Evolutionary conservation across 23 tunicate genomes (phyloP).

Genomic region (Ciona savignyi): DNA sequence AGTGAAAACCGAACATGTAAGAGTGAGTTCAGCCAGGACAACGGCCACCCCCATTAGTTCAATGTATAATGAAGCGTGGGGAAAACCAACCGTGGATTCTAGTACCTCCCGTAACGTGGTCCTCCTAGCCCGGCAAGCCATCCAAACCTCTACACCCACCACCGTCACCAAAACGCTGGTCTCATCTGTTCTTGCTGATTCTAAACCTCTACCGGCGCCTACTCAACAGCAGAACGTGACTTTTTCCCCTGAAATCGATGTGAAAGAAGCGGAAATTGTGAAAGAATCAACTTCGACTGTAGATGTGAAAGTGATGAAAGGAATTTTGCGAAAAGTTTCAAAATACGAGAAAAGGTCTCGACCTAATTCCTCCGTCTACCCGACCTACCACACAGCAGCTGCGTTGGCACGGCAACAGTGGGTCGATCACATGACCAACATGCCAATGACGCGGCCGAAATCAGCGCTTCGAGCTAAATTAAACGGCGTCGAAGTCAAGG

Average conservation of each 20-base stretch:
- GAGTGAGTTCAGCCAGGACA: constrained; percentile 4
- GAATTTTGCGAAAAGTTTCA: constrained; percentile 65
- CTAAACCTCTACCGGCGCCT: constrained; percentile 13
- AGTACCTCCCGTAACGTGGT: neutral
- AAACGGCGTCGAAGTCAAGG: constrained; percentile 21
- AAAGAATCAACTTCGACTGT: neutral
- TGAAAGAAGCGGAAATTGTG: neutral
- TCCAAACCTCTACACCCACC: neutral
- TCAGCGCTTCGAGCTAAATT: neutral
- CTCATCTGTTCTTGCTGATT: constrained; percentile 9
- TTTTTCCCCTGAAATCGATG: constrained; percentile 1
- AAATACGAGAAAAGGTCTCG: constrained; percentile 32
- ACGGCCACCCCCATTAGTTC: constrained; percentile 45
- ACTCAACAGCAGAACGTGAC: constrained; percentile 10
- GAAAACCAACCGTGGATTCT: constrained; percentile 3
- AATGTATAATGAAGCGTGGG: constrained; percentile 18
- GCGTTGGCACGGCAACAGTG: constrained; percentile 72
- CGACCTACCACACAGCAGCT: constrained; percentile 67
- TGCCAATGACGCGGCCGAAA: constrained; percentile 2
- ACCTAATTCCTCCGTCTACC: constrained; percentile 12
- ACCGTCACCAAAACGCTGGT: neutral
- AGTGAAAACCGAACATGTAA: neutral
- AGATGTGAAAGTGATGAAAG: constrained; percentile 11
- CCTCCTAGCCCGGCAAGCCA: neutral
- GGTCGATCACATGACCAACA: constrained; percentile 52